Evolutionary conservation across 2,888 invertebrate species (phyloP), one percentile per base, ranked within the genome.

Genomic region (Heliconius charithonia): DNA sequence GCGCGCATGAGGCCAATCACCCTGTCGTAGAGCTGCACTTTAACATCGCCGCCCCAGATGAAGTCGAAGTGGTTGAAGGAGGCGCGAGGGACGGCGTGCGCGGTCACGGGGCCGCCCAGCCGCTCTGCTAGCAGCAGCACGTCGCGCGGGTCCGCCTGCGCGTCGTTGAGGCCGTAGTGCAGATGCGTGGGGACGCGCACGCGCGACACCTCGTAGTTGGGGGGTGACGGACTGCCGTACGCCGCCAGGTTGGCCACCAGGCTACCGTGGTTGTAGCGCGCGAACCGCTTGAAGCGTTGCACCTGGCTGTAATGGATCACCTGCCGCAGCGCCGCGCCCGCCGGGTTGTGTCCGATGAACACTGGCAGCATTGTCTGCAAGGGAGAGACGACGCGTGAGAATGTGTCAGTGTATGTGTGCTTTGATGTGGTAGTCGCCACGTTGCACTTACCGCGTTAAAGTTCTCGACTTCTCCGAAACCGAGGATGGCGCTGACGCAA

Each of bases 231-330:
- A 62, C 87, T 88, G 7, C 95, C 92, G 84, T 97, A 97, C n/a
- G 87, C 87, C 79, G 87, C 85, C 78, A 94, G 87, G 85, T 97
- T 97, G 59, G 66, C 75, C 77, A 75, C 41, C 76, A 69, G 78
- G 71, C 27, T 71, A 80, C 63, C 83, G 82, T 76, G 83, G 83
- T 81, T 84, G 82, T 80, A 84, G 67, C 77, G 93, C 4, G 95
- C 89, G 85, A 96, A 96, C 65, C 88, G 84, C 0, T 89, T 90
- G 1, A 95, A 91, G 51, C 89, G 89, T 13, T 96, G 93, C 32
- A 95, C 93, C 89, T 97, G 97, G 0, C 93, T 96, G 87, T 95
- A 97, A 88, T 98, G 97, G 29, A 96, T 89, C 25, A 97, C 86
- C 88, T 97, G 97, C 83, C 96, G 95, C 3, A 96, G 95, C 0